Evolutionary conservation across 2,797 vertebrate species (phyloP).

Genomic region (Acanthiza pusilla): DNA sequence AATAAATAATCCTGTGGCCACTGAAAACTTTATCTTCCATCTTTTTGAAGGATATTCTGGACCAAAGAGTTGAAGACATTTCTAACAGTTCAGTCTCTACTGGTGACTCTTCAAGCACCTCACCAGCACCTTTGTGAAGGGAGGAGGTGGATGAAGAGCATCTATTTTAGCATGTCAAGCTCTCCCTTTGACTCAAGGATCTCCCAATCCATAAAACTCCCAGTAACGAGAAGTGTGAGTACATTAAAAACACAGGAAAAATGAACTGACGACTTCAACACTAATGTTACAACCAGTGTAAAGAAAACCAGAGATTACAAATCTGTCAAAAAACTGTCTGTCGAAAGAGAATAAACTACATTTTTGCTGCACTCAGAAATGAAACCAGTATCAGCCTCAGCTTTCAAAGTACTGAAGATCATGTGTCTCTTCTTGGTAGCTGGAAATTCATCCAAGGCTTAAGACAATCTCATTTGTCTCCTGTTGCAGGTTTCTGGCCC

Average conservation of each 20-base stretch:
- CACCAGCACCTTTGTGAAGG: neutral
- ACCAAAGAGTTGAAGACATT: neutral
- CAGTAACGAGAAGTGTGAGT: neutral
- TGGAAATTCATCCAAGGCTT: conserved; percentile 20
- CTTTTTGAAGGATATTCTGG: neutral
- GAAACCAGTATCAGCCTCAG: neutral
- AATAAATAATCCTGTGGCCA: neutral
- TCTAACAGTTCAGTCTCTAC: neutral
- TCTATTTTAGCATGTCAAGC: neutral
- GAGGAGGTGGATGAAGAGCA: neutral
- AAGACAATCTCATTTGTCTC: conserved; percentile 1
- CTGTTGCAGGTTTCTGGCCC: neutral
- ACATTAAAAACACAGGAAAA: neutral
- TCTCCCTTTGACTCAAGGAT: neutral
- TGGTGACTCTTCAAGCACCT: neutral
- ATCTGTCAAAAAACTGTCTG: neutral
- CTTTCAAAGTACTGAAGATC: neutral
- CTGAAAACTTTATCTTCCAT: neutral
- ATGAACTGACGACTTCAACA: neutral
- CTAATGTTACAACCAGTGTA: neutral
- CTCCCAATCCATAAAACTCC: neutral
- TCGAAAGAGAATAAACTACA: conserved; percentile 20
- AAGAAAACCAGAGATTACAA: conserved; percentile 31
- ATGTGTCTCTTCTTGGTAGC: neutral
- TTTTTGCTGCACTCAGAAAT: conserved; percentile 27